Percentiles rank a stretch among this genome's conserved stretches.
Evolutionary conservation across 2,888 invertebrate species (phyloP).

Genomic region (Loripinus fragilis): DNA sequence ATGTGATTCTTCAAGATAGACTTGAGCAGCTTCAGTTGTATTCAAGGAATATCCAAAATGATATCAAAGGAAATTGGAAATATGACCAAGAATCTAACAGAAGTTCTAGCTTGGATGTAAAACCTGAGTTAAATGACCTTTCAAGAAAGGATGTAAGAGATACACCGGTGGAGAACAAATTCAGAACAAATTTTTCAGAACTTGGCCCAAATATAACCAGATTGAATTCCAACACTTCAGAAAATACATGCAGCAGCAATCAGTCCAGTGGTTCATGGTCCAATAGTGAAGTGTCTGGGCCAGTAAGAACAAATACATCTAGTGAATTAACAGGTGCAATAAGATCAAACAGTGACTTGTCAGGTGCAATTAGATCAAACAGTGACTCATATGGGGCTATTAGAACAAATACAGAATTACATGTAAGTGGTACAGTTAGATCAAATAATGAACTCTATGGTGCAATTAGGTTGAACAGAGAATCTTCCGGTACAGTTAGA

Average conservation of each 20-base stretch:
- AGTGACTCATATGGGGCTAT: background rate
- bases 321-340: no score
- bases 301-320: background rate
- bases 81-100: background rate
- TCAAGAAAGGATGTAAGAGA: background rate
- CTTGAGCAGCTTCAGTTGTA: background rate
- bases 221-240: background rate
- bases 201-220: background rate
- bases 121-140: background rate
- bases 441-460: background rate
- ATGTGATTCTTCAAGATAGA: background rate
- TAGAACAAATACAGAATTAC: background rate
- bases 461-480: background rate
- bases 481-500: background rate
- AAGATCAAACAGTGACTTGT: no score
- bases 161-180: background rate
- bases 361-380: background rate
- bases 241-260: slow-evolving; percentile 9
- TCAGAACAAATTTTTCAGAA: background rate
- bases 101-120: background rate
- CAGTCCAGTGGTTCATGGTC: background rate
- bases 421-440: background rate
- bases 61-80: background rate
- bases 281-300: background rate
- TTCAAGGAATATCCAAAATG: no score